A percentile compares a stretch with the other conserved stretches of the same genome.
phyloP scores from a whole-genome alignment of 2,113 vertebrate species.

The Thalassarche chlororhynchos region DNA sequence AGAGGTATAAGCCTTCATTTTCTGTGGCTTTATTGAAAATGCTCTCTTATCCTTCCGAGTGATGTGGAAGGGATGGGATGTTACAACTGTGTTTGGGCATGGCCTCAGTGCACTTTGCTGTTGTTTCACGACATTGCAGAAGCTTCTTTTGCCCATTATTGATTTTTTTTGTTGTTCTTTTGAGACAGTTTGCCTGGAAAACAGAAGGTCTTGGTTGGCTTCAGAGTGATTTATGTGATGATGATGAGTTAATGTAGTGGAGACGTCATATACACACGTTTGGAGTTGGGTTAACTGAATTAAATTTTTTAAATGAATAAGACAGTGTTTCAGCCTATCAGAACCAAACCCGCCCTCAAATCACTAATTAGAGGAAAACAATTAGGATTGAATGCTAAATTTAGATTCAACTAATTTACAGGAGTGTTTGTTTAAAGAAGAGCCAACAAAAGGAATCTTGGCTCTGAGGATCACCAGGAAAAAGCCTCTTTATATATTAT shows the following conservation, averaged over 20 bases:
- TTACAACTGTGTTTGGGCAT: background rate
- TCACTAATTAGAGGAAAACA: conserved; percentile 9
- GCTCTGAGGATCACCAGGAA: background rate
- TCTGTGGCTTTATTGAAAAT: background rate
- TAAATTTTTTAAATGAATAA: background rate
- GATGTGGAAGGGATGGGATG: background rate
- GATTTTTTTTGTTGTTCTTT: background rate
- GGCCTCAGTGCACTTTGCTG: background rate
- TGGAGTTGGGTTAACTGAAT: background rate
- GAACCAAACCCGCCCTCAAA: background rate
- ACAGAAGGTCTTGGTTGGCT: background rate
- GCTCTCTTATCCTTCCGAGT: background rate
- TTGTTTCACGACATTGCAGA: background rate
- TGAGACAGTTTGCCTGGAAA: background rate
- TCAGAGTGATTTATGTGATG: background rate
- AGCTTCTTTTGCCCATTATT: background rate
- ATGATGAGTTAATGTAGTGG: background rate
- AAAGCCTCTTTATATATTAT: background rate
- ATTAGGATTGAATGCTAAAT: background rate
- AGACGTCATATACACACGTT: background rate
- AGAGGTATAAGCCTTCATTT: background rate
- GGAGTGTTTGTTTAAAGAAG: conserved; percentile 19
- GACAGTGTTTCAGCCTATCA: background rate
- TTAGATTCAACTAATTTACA: background rate
- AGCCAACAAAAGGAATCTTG: conserved; percentile 6